Percentiles rank a stretch among this genome's conserved stretches.
These are phyloP conservation scores for Thinocorus orbignyianus DNA, from an alignment of 2,113 vertebrate species.

Conservation along the genomic window DNA sequence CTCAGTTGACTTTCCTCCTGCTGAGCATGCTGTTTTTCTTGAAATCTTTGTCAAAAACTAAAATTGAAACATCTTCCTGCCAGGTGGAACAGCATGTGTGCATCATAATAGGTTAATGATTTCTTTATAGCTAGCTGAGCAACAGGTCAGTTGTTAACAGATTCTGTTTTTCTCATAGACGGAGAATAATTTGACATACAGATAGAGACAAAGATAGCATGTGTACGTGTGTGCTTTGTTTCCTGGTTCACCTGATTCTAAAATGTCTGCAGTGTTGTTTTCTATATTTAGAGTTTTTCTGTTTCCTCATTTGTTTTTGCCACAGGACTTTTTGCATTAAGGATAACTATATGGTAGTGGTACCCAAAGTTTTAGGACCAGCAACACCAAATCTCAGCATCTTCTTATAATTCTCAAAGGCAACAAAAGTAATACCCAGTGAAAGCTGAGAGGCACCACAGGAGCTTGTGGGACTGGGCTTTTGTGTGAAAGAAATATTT, in stretches of 20 bases:
- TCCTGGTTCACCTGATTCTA: neutral
- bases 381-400: neutral
- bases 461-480: neutral
- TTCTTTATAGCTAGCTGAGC: conserved; percentile 41
- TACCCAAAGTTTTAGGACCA: neutral
- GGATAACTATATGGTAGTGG: neutral
- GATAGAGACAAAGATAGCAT: neutral
- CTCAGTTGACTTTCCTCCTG: neutral
- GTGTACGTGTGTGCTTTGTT: neutral
- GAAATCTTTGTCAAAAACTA: conserved; percentile 7
- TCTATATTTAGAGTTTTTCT: neutral
- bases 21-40: neutral
- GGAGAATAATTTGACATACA: neutral
- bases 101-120: conserved; percentile 30
- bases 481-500: neutral
- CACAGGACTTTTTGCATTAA: neutral
- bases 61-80: conserved; percentile 12
- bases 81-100: conserved; percentile 25
- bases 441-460: neutral
- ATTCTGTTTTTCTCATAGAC: neutral
- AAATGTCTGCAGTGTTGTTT: neutral
- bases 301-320: neutral
- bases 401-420: neutral
- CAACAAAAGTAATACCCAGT: neutral
- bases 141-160: conserved; percentile 26